Evolutionary conservation across 2,888 invertebrate genomes (phyloP), one percentile per base, ranked within the genome.

Genomic region (Pheosia gnoma): DNA sequence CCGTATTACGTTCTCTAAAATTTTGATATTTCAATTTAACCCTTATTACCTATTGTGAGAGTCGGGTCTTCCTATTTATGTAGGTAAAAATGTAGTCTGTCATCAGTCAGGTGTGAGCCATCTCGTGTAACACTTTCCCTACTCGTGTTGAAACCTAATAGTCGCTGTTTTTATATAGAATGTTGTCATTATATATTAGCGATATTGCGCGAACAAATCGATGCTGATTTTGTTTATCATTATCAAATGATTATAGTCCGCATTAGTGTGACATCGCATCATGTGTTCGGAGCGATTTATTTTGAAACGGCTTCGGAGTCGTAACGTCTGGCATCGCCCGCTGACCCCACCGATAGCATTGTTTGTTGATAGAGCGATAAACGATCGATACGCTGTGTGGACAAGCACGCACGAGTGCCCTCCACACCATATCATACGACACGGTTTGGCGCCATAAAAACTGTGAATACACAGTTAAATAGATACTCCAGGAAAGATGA

Each of bases 311-410:
- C 72, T 75, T 66, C 72, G 67, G 68, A 66, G 66, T 65, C 68
- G 71, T 60, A 66, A 71, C 66, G 70, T 70, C 67, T 71, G 59
- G 68, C 68, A 74, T 75, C 75, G 73, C 65, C 68, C 69, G 63
- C 66, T 65, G 77, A 77, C 78, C 71, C 62, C 71, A 61, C 56
- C 68, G 87, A 87, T 87, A 86, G 80, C 86, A 88, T 87, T 88
- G 85, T 87, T 74, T 66, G 71, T 72, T 78, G 84, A 86, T 87
- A 80, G 73, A 78, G 78, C 79, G 82, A 86, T 86, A 86, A 81
- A 79, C 73, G 62, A 74, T 73, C 74, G 72, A 72, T 73, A 75
- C 70, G 74, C 70, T 73, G 69, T 56, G 65, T 71, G 77, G 70
- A 70, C 70, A 68, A 60, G 58, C 66, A 78, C 67, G 75, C 76